Evolutionary conservation across 2,888 invertebrate genomes (phyloP), one percentile per base, ranked within the genome.

Genomic region (Calliopum simillimum): DNA sequence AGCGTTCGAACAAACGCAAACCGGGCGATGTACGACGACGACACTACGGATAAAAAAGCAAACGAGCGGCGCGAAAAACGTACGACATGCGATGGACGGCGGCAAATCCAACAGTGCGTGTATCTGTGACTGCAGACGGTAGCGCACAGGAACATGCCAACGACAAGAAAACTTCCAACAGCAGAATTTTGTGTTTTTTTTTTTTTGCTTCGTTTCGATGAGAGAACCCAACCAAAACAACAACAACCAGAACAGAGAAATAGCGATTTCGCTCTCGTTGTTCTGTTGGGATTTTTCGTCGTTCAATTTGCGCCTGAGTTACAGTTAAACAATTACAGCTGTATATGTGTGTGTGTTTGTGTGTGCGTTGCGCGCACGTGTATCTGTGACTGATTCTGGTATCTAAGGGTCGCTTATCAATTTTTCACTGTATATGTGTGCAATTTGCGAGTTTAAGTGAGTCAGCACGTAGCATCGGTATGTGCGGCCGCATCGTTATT

Each of bases 21-120:
- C 23, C 12, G 19, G 23, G 23, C 23, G 21, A 55, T 21, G 14
- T 13, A 53, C 53, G 33, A 33, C 33, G 33, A 33, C 23, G 53
- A 14, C 43, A 19, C 16, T 3, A 16, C 33, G 53, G 33, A 21
- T 23, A 56, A 33, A 14, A 25, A 21, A 56, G 16, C 58, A 47
- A 59, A 25, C 46, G n/a, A 67, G 19, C 55, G 62, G 62, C 63
- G 55, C 59, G 46, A 64, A 59, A n/a, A 55, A 49, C 63, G 55
- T 44, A 23, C 69, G 68, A 65, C 72, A 58, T 72, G 72, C 69
- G 64, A 59, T 64, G 72, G 72, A 70, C 70, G 70, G 70, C 70
- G 67, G 56, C 69, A 62, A 51, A 72, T 69, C 67, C 67, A 69
- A 71, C 71, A 71, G 70, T 70, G 69, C 65, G 69, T 65, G 64